These are phyloP conservation scores for Atherinomorus stipes DNA, from an alignment of 2,113 vertebrate genomes.

Conservation along the genomic window DNA sequence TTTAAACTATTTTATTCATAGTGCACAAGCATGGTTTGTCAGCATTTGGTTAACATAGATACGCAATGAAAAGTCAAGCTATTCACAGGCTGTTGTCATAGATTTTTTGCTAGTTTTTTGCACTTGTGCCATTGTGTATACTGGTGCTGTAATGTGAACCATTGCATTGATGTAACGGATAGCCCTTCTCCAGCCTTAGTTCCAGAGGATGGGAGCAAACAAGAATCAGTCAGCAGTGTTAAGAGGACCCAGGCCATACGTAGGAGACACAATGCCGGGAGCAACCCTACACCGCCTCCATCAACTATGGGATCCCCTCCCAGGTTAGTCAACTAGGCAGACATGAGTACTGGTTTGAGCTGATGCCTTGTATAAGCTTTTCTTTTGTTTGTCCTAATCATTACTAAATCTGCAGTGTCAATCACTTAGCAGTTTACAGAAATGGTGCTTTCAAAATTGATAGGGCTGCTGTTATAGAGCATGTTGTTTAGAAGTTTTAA, in stretches of 20 bases:
- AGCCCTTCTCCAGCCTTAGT: slow-evolving; percentile 67
- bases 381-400: background rate
- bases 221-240: slow-evolving; percentile 86
- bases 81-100: background rate
- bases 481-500: too few species aligned
- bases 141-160: slow-evolving; percentile 26
- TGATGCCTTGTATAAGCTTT: background rate
- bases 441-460: too few species aligned
- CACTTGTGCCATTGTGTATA: background rate
- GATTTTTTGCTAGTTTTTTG: background rate
- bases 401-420: background rate
- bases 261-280: slow-evolving; percentile 91
- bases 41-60: too few species aligned
- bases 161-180: slow-evolving; percentile 29
- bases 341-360: background rate
- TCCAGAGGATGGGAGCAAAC: slow-evolving; percentile 82
- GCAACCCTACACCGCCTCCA: slow-evolving; percentile 91
- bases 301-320: slow-evolving; percentile 93
- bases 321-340: slow-evolving; percentile 75
- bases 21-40: too few species aligned
- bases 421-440: background rate
- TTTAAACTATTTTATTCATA: too few species aligned
- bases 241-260: slow-evolving; percentile 91
- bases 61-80: too few species aligned
- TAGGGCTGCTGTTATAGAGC: too few species aligned